phyloP scores from a whole-genome alignment of 2,113 vertebrate species.

The Cromileptes altivelis region DNA sequence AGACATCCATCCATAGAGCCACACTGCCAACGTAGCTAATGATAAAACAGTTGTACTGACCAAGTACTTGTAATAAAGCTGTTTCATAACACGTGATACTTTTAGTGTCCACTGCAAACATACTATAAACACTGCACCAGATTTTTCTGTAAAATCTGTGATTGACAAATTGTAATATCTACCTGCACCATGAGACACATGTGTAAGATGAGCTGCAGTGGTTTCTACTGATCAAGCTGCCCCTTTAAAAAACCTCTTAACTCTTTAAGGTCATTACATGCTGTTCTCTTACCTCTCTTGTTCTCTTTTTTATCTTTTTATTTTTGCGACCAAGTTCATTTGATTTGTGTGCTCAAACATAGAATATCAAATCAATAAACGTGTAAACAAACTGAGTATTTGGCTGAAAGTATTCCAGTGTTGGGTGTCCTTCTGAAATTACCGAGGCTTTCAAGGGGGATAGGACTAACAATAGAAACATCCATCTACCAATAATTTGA shows the following conservation, averaged over 20 bases:
- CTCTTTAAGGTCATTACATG: neutral
- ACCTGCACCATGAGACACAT: neutral
- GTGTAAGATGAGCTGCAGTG: neutral
- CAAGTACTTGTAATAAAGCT: no score
- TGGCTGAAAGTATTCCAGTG: slow-evolving; percentile 14
- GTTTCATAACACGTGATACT: no score
- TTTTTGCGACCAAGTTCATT: neutral
- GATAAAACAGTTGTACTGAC: no score
- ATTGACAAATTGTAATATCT: neutral
- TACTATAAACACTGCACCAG: neutral
- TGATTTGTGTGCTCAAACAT: neutral
- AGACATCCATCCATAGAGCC: no score
- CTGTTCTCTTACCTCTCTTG: neutral
- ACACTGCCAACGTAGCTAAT: neutral
- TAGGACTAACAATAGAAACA: slow-evolving; percentile 15
- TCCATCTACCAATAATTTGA: slow-evolving; percentile 21
- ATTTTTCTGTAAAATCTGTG: neutral
- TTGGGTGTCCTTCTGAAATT: slow-evolving; percentile 36
- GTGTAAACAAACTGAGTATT: slow-evolving; percentile 12
- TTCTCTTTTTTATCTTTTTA: neutral
- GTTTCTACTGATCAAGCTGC: neutral
- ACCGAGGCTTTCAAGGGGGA: slow-evolving; percentile 15
- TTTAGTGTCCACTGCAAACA: neutral
- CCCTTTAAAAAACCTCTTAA: neutral
- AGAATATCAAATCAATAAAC: slow-evolving; percentile 18